Base-by-base conservation (phyloP, 2,888 invertebrate species). In the Diachrysia chrysitis region DNA sequence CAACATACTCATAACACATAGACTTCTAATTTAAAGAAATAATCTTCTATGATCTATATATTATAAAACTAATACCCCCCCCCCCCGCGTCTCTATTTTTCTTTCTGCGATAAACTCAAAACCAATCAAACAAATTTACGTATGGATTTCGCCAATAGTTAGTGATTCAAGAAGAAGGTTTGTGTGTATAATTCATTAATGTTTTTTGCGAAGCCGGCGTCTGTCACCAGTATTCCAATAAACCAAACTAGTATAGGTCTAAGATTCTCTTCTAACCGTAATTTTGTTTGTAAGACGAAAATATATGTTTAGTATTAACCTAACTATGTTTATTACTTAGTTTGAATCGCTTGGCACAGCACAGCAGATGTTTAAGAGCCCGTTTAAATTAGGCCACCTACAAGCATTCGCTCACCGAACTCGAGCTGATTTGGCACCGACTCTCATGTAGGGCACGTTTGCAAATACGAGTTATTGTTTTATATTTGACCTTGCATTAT, bases 321-420 rank as follows among this genome's bases (percentile, higher is more conserved):
- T 54, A 56, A 21, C 21, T 32, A 56, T 29, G 56, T 53, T 63
- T 56, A 56, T 63, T 21, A 48, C 37, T 56, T 69, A 80, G 69
- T 69, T 59, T 65, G 63, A 63, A 65, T 58, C 62, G 66, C 65
- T 66, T 71, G 70, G 65, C 76, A 42, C 42, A 69, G 66, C 54
- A 58, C 54, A 69, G 67, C 70, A 79, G 76, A 78, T 70, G 71
- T 67, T 63, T 71, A 66, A 66, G 82, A 69, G 67, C 82, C 68
- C 66, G 63, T 79, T 72, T 76, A 69, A 80, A 82, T 82, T 73
- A 82, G 82, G 80, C 66, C 79, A 71, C 64, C 64, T 62, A 78
- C 23, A 37, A 73, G 25, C 57, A 60, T 63, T 76, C 76, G 58
- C 37, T 65, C 65, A 65, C 64, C 56, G 58, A 70, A 72, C 66